Evolutionary conservation across 1,140 invertebrate genomes (phyloP).

Genomic region (Zaprionus vittiger): DNA sequence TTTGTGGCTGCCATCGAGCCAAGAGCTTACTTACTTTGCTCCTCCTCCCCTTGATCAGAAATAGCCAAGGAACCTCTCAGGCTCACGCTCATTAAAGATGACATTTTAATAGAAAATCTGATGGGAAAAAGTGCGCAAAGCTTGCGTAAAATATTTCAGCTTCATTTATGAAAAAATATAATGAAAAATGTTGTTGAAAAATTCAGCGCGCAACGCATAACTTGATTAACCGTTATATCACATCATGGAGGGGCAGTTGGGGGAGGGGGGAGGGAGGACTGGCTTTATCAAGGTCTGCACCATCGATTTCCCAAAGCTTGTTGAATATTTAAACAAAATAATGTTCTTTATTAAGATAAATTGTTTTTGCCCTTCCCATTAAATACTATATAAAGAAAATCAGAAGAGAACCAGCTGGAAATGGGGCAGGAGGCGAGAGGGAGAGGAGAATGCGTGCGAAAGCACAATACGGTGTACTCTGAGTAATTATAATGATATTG

Average conservation of each 20-base stretch:
- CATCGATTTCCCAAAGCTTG: neutral
- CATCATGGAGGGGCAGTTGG: neutral
- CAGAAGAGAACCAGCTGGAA: neutral
- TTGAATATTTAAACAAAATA: conserved; percentile 11
- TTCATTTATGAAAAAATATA: neutral
- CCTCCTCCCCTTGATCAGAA: neutral
- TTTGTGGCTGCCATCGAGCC: neutral
- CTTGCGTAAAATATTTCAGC: neutral
- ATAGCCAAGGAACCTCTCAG: neutral
- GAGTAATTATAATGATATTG: conserved; percentile 42
- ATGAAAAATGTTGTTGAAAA: neutral
- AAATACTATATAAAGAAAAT: conserved; percentile 1
- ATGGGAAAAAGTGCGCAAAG: neutral
- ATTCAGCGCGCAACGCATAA: neutral
- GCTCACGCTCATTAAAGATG: conserved; percentile 3
- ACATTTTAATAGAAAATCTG: neutral
- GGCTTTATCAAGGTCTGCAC: neutral
- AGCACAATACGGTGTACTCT: neutral
- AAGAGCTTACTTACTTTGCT: neutral
- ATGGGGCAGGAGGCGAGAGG: neutral
- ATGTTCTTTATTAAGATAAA: conserved; percentile 10
- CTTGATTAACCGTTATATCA: conserved; percentile 7
- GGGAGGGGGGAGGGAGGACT: no score
- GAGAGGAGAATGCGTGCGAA: neutral
- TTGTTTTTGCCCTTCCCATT: neutral